Base-by-base conservation (phyloP, 2,797 vertebrate genomes). In the Simalia tracyae region DNA sequence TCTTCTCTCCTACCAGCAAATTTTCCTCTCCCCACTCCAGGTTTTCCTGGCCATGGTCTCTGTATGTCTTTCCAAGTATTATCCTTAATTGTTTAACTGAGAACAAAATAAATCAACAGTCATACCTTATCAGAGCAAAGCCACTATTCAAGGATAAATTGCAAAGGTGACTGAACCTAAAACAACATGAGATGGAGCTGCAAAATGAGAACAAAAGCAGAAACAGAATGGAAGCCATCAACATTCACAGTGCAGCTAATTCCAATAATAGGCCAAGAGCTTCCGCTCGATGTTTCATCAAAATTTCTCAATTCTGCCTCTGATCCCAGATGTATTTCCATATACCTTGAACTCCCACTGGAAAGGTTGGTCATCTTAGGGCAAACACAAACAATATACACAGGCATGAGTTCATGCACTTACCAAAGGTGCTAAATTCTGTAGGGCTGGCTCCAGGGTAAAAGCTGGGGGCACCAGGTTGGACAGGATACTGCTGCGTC, bases 341-440 rank as follows among this genome's bases (percentile, higher is more conserved):
- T 22, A 31, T 12, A 36, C 19, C 9, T 81, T 81, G 3, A 46
- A 81, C 72, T 19, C 72, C 2, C 31, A 46, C 36, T 11, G 72
- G 36, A 46, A 17, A 46, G 36, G 17, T 22, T 22, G 8, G 76
- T 42, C 19, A 46, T 81, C 42, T 24, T 46, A 81, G 76, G 42
- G 42, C 11, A 9, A 46, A 81, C 42, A 0, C 19, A 11, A 81
- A 22, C 22, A 24, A 1, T 10, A 3, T 14, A 0, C 2, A 56
- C 28, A 54, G n/a, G 9, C 31, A 28, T 5, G 5, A 15, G 2
- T 22, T 92, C 91, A 88, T 89, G 84, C 93, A 96, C 98, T 98
- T 98, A 99, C 98, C 98, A 94, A 98, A 99, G 97, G 97, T 98
- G 97, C 98, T 98, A 90, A 99, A 99, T 93, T 99, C 99, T 94